A percentile compares a stretch with the other conserved stretches of the same genome.
phyloP scores from a whole-genome alignment of 2,888 invertebrate genomes.

The Fabriciana adippe region DNA sequence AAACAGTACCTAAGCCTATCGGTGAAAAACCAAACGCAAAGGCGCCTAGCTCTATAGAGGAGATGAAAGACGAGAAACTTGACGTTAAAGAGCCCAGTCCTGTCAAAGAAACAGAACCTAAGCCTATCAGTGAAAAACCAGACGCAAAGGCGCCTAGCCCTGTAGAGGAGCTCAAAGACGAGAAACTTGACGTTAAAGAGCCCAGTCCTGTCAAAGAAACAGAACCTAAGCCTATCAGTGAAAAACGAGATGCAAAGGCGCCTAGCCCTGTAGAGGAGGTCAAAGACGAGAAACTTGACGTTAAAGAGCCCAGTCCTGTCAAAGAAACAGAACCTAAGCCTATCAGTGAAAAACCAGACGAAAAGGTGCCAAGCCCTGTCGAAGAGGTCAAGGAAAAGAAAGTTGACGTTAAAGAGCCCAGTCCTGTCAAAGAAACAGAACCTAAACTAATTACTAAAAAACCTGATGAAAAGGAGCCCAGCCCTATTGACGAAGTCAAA shows the following conservation, averaged over 20 bases:
- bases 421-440: constrained; percentile 11
- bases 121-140: constrained; percentile 27
- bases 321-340: too few relatives aligned
- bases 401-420: constrained; percentile 16
- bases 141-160: constrained; percentile 29
- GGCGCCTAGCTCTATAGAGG: not conserved
- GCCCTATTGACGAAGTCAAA: constrained; percentile 22
- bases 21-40: not conserved
- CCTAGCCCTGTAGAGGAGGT: too few relatives aligned
- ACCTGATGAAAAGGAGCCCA: too few relatives aligned
- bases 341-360: too few relatives aligned
- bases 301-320: constrained; percentile 29
- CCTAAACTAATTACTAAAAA: too few relatives aligned
- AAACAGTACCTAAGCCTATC: not conserved
- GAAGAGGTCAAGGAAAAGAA: constrained; percentile 18
- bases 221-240: not conserved
- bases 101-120: constrained; percentile 23
- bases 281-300: constrained; percentile 16
- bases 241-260: not conserved
- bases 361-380: constrained; percentile 22
- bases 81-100: constrained; percentile 33
- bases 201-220: constrained; percentile 26
- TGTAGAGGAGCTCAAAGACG: not conserved
- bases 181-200: constrained; percentile 24
- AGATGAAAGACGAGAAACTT: constrained; percentile 15